Conservation (phyloP, 92 coral and sea anemone species). For the Epizoanthus illoricatus region DNA sequence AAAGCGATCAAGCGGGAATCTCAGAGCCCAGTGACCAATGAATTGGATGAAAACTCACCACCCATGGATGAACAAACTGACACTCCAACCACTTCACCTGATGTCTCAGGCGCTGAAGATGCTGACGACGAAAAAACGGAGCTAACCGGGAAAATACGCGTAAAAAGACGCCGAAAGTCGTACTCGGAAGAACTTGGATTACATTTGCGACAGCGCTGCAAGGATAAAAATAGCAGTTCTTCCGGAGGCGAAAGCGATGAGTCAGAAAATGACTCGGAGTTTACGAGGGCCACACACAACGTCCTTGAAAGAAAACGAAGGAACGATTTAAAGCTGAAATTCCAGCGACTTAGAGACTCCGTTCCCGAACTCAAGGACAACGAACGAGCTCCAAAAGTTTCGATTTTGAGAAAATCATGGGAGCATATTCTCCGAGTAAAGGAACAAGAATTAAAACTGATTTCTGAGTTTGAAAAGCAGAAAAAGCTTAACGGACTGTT, state of each 20-base stretch:
- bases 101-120: slow-evolving; percentile 54
- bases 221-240: slow-evolving; percentile 58
- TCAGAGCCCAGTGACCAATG: slow-evolving; percentile 37
- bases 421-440: slow-evolving; percentile 74
- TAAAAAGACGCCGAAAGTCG: slow-evolving; percentile 65
- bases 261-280: slow-evolving; percentile 93
- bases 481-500: slow-evolving; percentile 78
- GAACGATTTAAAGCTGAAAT: slow-evolving; percentile 92
- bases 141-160: slow-evolving; percentile 78
- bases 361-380: slow-evolving; percentile 95
- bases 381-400: slow-evolving; percentile 94
- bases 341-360: slow-evolving; percentile 94
- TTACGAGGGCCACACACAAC: slow-evolving; percentile 94
- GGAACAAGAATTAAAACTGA: slow-evolving; percentile 73
- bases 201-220: slow-evolving; percentile 60
- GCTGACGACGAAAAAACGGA: slow-evolving; percentile 76
- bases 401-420: slow-evolving; percentile 92
- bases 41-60: slow-evolving; percentile 26
- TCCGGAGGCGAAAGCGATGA: slow-evolving; percentile 90
- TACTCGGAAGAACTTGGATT: slow-evolving; percentile 55
- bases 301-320: slow-evolving; percentile 94
- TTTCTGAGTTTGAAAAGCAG: slow-evolving; percentile 75
- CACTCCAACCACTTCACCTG: slow-evolving; percentile 45
- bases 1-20: slow-evolving; percentile 68
- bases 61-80: slow-evolving; percentile 40